A percentile compares a stretch with the other conserved stretches of the same genome.
These are phyloP conservation scores for Apotomis betuletana DNA, from an alignment of 2,888 invertebrate genomes.

Conservation along the genomic window DNA sequence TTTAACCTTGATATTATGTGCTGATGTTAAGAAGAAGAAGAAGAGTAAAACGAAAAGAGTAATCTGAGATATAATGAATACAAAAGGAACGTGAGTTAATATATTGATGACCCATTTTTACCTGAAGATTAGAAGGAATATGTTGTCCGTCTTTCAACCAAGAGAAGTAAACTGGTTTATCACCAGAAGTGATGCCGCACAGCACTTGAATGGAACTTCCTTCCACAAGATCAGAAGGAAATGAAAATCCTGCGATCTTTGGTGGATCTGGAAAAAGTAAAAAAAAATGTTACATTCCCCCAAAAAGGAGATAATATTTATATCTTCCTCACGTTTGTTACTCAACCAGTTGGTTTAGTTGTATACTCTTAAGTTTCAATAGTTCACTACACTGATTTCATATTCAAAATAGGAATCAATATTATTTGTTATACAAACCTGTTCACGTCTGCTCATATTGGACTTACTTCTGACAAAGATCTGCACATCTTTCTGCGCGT, in stretches of 20 bases:
- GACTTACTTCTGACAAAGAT: slow-evolving; percentile 88
- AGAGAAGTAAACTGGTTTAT: slow-evolving; percentile 87
- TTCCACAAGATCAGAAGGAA: slow-evolving; percentile 91
- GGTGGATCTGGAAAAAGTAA: slow-evolving; percentile 86
- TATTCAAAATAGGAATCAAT: too few relatives aligned
- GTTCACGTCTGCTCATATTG: neutral
- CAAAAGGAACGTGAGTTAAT: neutral
- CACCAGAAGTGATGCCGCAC: slow-evolving; percentile 89
- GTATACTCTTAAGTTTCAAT: too few relatives aligned
- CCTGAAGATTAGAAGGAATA: slow-evolving; percentile 85
- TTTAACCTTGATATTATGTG: too few relatives aligned
- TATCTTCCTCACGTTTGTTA: too few relatives aligned
- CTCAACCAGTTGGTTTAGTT: too few relatives aligned
- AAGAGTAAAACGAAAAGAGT: too few relatives aligned
- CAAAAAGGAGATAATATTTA: too few relatives aligned
- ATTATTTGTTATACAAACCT: too few relatives aligned
- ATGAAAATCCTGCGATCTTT: slow-evolving; percentile 91
- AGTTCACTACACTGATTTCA: too few relatives aligned
- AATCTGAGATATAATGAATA: neutral
- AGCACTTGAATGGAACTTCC: slow-evolving; percentile 92
- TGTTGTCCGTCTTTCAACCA: slow-evolving; percentile 87
- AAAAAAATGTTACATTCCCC: too few relatives aligned
- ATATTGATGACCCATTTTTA: slow-evolving; percentile 50
- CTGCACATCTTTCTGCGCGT: slow-evolving; percentile 89
- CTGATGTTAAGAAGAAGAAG: too few relatives aligned